A percentile compares a stretch with the other conserved stretches of the same genome.
These are phyloP conservation scores for Apodemus agrarius DNA, from an alignment of 2,797 vertebrate genomes.

Conservation along the genomic window DNA sequence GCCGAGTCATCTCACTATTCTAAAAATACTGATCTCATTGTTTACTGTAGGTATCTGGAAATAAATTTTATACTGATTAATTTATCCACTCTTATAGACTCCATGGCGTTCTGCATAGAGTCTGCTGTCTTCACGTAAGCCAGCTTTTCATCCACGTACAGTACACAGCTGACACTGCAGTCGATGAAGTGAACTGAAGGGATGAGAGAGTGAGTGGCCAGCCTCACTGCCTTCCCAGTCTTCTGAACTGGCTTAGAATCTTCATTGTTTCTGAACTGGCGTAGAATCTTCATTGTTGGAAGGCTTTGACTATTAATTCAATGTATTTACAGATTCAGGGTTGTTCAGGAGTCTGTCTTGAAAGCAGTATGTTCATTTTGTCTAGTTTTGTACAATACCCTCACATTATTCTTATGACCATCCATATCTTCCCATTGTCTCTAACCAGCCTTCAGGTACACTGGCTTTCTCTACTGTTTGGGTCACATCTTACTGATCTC, in stretches of 20 bases:
- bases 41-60: neutral
- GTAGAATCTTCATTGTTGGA: constrained; percentile 15
- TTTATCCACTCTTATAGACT: neutral
- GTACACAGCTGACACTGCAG: no score
- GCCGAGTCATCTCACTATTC: neutral
- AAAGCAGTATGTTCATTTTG: neutral
- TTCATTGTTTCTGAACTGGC: neutral
- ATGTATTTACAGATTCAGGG: neutral
- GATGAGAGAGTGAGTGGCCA: neutral
- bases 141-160: no score
- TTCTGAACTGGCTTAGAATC: neutral
- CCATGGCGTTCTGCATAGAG: neutral
- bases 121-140: neutral
- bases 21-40: neutral
- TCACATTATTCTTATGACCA: neutral
- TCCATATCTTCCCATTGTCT: neutral
- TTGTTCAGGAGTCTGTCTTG: neutral
- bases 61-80: neutral
- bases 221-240: neutral
- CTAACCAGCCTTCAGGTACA: neutral
- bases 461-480: neutral
- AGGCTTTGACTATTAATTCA: neutral
- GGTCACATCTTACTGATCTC: constrained; percentile 8
- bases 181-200: neutral
- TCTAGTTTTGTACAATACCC: neutral